phyloP scores from a whole-genome alignment of 2,888 invertebrate species.

The Hyposoter dolosus region DNA sequence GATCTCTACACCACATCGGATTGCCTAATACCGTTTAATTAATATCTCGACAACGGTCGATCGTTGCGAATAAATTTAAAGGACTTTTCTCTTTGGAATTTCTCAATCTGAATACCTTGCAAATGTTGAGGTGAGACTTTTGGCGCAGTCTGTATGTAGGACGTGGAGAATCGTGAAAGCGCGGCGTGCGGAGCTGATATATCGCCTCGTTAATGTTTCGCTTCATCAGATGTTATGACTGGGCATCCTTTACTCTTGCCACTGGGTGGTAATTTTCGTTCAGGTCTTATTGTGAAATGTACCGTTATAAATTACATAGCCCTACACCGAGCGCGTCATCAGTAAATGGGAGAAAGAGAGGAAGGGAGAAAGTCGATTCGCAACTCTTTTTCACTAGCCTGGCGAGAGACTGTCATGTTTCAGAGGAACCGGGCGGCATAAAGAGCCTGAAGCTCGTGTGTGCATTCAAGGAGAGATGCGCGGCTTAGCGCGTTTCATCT shows the following conservation, averaged over 20 bases:
- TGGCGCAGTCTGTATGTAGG: slow-evolving; percentile 8
- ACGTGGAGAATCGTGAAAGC: slow-evolving; percentile 47
- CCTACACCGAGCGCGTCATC: slow-evolving; percentile 33
- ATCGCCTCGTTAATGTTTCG: slow-evolving; percentile 83
- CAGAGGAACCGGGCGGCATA: slow-evolving; percentile 69
- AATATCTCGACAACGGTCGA: neutral
- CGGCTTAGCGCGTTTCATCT: slow-evolving; percentile 72
- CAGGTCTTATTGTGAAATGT: slow-evolving; percentile 81
- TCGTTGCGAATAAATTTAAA: neutral
- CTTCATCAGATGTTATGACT: slow-evolving; percentile 83
- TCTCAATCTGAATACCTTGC: neutral
- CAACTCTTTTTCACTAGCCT: slow-evolving; percentile 30
- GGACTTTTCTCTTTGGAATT: neutral
- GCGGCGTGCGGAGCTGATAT: slow-evolving; percentile 76
- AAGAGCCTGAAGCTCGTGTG: slow-evolving; percentile 9
- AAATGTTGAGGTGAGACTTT: neutral
- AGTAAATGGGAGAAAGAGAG: slow-evolving; percentile 14
- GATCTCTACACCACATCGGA: neutral
- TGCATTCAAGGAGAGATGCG: slow-evolving; percentile 68
- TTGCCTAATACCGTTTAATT: neutral
- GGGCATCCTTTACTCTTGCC: slow-evolving; percentile 80
- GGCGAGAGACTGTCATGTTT: slow-evolving; percentile 57
- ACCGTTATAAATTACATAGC: slow-evolving; percentile 78
- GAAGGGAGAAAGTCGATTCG: neutral
- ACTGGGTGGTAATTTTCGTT: slow-evolving; percentile 82